Percentiles rank a stretch among this genome's conserved stretches.
Evolutionary conservation across 1,140 invertebrate genomes (phyloP).

Genomic region (Neodiprion virginianus): DNA sequence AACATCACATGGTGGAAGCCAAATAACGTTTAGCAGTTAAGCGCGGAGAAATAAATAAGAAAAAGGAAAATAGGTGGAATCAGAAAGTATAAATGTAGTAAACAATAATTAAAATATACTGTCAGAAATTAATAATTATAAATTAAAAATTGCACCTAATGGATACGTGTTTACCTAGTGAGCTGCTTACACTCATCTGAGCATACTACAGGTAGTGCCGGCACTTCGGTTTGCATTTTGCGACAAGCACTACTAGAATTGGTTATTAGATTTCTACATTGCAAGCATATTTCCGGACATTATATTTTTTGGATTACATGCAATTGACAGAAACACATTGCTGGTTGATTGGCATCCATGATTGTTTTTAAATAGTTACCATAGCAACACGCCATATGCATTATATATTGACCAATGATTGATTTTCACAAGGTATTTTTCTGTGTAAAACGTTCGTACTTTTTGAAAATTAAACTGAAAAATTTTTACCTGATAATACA

Average conservation of each 20-base stretch:
- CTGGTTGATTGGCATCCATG: constrained; percentile 35
- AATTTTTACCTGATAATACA: neutral
- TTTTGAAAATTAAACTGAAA: neutral
- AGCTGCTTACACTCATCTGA: constrained; percentile 44
- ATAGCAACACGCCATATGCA: constrained; percentile 28
- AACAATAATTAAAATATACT: neutral
- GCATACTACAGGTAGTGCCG: constrained; percentile 52
- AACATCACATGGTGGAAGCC: too few relatives aligned
- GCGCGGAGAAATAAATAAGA: constrained; percentile 53
- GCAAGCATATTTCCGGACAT: constrained; percentile 6
- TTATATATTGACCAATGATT: neutral
- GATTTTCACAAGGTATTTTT: neutral
- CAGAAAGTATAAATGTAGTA: constrained; percentile 15
- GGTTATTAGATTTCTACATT: constrained; percentile 3
- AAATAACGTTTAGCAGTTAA: too few relatives aligned
- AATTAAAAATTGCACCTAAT: neutral
- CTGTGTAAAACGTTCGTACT: neutral
- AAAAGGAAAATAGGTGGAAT: constrained; percentile 27
- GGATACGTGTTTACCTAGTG: constrained; percentile 43
- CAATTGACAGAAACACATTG: constrained; percentile 26
- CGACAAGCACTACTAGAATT: constrained; percentile 23
- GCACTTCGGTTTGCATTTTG: constrained; percentile 59
- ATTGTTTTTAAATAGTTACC: constrained; percentile 40
- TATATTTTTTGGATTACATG: neutral
- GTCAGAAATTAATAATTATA: neutral